Base-by-base conservation (phyloP, 2,888 invertebrate genomes). In the Mamestra brassicae region DNA sequence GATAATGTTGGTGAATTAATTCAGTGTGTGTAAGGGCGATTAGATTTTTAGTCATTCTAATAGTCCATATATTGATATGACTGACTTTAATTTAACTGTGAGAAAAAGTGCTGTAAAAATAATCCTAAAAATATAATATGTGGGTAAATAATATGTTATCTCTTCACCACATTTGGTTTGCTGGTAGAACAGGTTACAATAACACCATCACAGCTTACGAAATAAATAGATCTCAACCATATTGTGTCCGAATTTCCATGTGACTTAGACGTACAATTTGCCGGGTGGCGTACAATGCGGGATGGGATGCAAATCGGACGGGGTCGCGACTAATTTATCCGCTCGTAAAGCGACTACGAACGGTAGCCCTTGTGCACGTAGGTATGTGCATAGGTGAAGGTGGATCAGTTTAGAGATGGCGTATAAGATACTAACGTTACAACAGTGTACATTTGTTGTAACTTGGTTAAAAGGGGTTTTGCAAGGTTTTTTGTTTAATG, bases 301-400 rank as follows among this genome's bases (percentile, higher is more conserved):
- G 71, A 83, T 80, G 69, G 68, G 75, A 85, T 83, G 84, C 84
- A 80, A 79, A 85, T 83, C 76, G 85, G 71, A 81, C 66, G 54
- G 61, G 47, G 66, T 69, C 82, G 78, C 83, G 78, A 82, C 82
- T 82, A 82, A 82, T 82, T 85, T 85, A 85, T 82, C 82, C 72
- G 71, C 72, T 82, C 82, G 72, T 82, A 82, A 70, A 82, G 72
- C 85, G 76, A 45, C 54, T 54, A 68, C 61, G 36, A 13, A 47
- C 72, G 55, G 64, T 26, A 57, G 69, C 58, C 85, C 63, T 68
- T 26, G 26, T 26, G 26, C 1, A 26, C 26, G 26, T 26, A 26
- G 26, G 26, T 26, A 26, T 26, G 26, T 26, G 26, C 1, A 26
- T 26, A 26, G 26, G 26, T 26, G 26, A 26, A 26, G 26, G 26